phyloP scores from a whole-genome alignment of 2,797 vertebrate genomes.

The Danio albolineatus region DNA sequence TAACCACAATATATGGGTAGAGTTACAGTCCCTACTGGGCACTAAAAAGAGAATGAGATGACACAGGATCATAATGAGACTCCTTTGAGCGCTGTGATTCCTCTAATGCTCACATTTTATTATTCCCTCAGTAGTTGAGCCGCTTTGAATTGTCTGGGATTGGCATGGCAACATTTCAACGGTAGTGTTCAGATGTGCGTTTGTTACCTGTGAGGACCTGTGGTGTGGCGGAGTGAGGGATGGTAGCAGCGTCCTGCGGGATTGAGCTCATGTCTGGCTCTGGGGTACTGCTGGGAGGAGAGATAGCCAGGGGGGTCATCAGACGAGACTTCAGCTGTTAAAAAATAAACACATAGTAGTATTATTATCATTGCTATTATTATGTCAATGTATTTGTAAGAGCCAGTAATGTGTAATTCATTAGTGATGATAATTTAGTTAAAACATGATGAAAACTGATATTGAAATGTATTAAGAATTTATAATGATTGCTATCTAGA shows the following conservation, averaged over 20 bases:
- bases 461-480: too few species aligned
- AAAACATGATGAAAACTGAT: too few species aligned
- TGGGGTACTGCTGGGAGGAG: slow-evolving; percentile 88
- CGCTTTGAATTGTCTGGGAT: neutral
- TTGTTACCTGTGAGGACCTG: slow-evolving; percentile 88
- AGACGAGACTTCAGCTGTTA: slow-evolving; percentile 89
- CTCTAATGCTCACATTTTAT: slow-evolving; percentile 32
- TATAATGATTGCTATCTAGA: too few species aligned
- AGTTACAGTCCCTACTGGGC: slow-evolving; percentile 5
- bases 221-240: slow-evolving; percentile 88
- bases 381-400: too few species aligned
- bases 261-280: slow-evolving; percentile 93
- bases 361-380: neutral
- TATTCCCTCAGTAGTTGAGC: neutral
- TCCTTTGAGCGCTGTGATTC: slow-evolving; percentile 27
- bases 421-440: too few species aligned
- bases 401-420: too few species aligned
- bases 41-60: slow-evolving; percentile 34
- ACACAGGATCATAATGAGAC: slow-evolving; percentile 4
- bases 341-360: neutral
- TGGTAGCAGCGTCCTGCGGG: slow-evolving; percentile 91
- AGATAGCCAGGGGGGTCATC: slow-evolving; percentile 89
- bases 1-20: slow-evolving; percentile 6
- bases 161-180: neutral
- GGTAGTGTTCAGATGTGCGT: neutral